phyloP scores from a whole-genome alignment of 2,113 vertebrate species.

The Scophthalmus maximus region DNA sequence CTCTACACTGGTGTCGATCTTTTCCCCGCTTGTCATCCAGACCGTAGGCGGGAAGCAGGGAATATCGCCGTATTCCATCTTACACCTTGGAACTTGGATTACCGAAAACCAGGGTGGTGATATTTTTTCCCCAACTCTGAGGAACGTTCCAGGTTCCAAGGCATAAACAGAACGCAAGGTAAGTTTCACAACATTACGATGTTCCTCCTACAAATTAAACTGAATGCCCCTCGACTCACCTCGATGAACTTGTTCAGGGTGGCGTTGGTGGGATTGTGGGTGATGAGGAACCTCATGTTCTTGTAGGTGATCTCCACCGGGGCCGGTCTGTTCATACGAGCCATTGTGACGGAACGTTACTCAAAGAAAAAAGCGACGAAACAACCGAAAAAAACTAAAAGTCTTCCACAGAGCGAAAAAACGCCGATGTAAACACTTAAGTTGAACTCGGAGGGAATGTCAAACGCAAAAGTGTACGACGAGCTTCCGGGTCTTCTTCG shows the following conservation, averaged over 20 bases:
- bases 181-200: too few species aligned
- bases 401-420: conserved; percentile 79
- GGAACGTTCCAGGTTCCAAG: too few species aligned
- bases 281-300: conserved; percentile 99
- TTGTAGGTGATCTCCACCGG: conserved; percentile 99
- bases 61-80: too few species aligned
- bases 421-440: conserved; percentile 72
- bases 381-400: conserved; percentile 74
- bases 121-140: too few species aligned
- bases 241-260: conserved; percentile 99
- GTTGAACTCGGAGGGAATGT: conserved; percentile 77
- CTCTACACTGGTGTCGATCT: too few species aligned
- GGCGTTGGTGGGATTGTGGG: conserved; percentile 99
- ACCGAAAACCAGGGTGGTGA: too few species aligned
- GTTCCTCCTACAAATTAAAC: too few species aligned
- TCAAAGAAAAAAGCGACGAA: conserved; percentile 71
- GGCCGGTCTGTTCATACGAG: conserved; percentile 99
- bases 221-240: conserved; percentile 88
- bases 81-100: too few species aligned
- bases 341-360: conserved; percentile 83
- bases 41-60: too few species aligned
- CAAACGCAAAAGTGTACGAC: conserved; percentile 79
- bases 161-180: too few species aligned
- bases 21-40: too few species aligned
- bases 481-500: conserved; percentile 68